Percentiles rank a stretch among this genome's conserved stretches.
phyloP scores from a whole-genome alignment of 2,113 vertebrate genomes.

The Nesogale talazaci region DNA sequence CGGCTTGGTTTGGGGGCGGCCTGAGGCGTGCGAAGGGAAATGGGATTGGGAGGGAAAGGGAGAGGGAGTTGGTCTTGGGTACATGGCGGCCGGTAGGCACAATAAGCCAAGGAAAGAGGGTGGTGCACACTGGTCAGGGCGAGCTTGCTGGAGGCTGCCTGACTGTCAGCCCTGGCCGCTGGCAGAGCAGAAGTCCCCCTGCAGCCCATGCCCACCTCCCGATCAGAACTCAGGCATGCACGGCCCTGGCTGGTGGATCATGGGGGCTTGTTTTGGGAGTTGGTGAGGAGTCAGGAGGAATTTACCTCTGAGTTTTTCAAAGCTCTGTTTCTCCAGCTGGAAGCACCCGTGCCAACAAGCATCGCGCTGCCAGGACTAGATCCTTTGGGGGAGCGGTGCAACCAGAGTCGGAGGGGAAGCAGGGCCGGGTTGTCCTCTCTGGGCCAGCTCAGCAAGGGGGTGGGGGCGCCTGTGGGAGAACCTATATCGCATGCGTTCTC shows the following conservation, averaged over 20 bases:
- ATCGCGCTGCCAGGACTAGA: accelerated
- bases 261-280: neutral
- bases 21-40: too few species aligned
- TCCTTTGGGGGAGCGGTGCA: neutral
- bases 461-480: neutral
- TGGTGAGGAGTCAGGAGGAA: neutral
- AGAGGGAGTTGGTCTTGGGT: neutral
- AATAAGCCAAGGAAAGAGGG: neutral
- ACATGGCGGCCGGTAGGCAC: neutral
- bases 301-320: accelerated
- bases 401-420: accelerated
- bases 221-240: neutral
- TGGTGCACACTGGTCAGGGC: neutral
- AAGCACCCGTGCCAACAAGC: too few species aligned
- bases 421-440: accelerated
- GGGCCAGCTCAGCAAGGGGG: neutral
- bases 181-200: neutral
- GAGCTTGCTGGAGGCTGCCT: too few species aligned
- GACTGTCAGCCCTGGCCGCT: neutral
- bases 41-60: neutral
- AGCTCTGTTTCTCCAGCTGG: neutral
- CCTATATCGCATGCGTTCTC: accelerated
- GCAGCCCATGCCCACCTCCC: neutral
- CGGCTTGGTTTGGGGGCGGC: neutral
- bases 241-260: neutral